phyloP scores from a whole-genome alignment of 2,113 vertebrate species.

The Tringa solitaria region DNA sequence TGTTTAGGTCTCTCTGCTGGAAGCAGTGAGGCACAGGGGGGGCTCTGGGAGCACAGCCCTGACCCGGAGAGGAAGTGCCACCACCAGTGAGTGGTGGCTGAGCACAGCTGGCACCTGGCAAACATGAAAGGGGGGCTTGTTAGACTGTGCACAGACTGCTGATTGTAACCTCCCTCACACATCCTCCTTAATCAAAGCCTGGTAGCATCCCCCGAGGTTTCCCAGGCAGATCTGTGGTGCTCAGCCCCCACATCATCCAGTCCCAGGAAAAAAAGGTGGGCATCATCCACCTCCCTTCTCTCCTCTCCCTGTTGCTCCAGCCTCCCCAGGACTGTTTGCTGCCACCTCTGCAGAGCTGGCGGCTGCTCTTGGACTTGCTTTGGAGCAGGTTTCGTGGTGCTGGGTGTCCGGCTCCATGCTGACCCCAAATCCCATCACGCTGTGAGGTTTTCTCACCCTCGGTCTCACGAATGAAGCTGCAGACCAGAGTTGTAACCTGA shows the following conservation, averaged over 20 bases:
- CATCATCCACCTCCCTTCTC: neutral
- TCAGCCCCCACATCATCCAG: neutral
- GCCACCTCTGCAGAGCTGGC: neutral
- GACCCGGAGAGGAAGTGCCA: neutral
- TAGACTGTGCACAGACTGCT: neutral
- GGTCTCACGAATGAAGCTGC: neutral
- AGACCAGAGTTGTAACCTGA: neutral
- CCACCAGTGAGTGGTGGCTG: neutral
- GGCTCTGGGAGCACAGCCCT: neutral
- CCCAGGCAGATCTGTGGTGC: neutral
- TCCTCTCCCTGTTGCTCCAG: neutral
- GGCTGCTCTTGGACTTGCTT: neutral
- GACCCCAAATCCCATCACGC: neutral
- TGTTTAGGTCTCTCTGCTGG: neutral
- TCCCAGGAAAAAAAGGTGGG: neutral
- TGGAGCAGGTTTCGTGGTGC: neutral
- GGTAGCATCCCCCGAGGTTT: neutral
- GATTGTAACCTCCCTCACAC: neutral
- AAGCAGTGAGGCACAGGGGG: neutral
- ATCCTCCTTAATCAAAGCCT: neutral
- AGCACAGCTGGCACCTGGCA: conserved; percentile 50
- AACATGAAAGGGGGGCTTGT: neutral
- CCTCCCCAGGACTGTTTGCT: neutral
- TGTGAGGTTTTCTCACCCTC: neutral
- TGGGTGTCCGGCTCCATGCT: neutral